A percentile compares a stretch with the other conserved stretches of the same genome.
Conservation (phyloP, 1,140 invertebrate species). For the Drosophila sp. region DNA sequence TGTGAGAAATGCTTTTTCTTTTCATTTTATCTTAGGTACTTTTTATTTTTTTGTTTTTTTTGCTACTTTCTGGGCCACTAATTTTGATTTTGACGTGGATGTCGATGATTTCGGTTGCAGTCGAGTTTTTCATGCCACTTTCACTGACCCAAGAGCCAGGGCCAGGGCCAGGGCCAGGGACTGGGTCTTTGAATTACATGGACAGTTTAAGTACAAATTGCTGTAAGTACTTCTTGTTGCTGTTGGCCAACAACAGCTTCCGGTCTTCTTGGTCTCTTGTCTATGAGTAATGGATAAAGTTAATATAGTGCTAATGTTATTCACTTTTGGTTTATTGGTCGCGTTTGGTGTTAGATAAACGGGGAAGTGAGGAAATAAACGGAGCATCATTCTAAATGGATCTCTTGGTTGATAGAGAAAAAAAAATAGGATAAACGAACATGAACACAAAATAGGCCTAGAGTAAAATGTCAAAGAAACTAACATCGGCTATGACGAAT, state of each 20-base stretch:
- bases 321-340: background rate
- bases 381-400: too few relatives aligned
- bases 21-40: constrained; percentile 10
- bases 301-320: background rate
- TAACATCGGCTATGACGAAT: too few relatives aligned
- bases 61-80: constrained; percentile 59
- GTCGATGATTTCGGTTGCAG: constrained; percentile 39
- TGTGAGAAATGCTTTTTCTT: constrained; percentile 36
- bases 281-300: background rate
- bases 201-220: constrained; percentile 31
- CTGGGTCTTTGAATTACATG: constrained; percentile 36
- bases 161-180: background rate
- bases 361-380: too few relatives aligned
- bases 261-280: background rate
- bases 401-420: too few relatives aligned
- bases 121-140: constrained; percentile 59
- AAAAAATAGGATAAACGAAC: too few relatives aligned
- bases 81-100: constrained; percentile 34
- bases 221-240: constrained; percentile 1
- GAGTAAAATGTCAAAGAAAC: too few relatives aligned
- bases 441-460: too few relatives aligned
- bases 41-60: constrained; percentile 18
- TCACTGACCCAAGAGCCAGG: constrained; percentile 44
- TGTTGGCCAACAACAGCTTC: background rate
- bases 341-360: background rate